Evolutionary conservation across 2,888 invertebrate genomes (phyloP).

Genomic region (Oscheius sp.): DNA sequence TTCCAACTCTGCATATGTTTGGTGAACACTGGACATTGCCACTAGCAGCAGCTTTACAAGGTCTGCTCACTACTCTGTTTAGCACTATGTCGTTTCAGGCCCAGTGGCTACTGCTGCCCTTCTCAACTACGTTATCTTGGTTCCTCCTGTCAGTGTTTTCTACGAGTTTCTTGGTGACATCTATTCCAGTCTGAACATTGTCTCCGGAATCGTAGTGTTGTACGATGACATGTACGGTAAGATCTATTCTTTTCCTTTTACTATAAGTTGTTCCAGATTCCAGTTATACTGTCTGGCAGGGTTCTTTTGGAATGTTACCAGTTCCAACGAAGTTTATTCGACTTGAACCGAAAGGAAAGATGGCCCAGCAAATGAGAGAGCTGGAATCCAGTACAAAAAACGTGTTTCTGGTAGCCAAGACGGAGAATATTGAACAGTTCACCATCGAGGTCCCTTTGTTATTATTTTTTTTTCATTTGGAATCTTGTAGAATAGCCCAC

Average conservation of each 20-base stretch:
- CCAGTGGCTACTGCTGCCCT: slow-evolving; percentile 18
- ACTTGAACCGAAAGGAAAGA: slow-evolving; percentile 52
- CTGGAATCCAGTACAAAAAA: slow-evolving; percentile 51
- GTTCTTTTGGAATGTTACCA: slow-evolving; percentile 49
- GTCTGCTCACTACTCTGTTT: background rate
- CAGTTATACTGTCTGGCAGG: slow-evolving; percentile 55
- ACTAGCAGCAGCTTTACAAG: slow-evolving; percentile 9
- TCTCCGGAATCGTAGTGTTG: slow-evolving; percentile 86
- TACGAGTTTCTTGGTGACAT: slow-evolving; percentile 82
- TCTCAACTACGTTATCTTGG: slow-evolving; percentile 59
- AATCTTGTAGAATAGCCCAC: slow-evolving; percentile 35
- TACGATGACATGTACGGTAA: slow-evolving; percentile 88
- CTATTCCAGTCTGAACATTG: slow-evolving; percentile 86
- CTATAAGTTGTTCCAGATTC: slow-evolving; percentile 21
- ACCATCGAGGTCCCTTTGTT: slow-evolving; percentile 46
- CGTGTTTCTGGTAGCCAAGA: slow-evolving; percentile 65
- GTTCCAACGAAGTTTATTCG: slow-evolving; percentile 47
- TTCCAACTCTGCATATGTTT: slow-evolving; percentile 25
- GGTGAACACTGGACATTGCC: slow-evolving; percentile 31
- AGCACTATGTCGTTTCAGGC: background rate
- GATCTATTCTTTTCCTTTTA: slow-evolving; percentile 50
- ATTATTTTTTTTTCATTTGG: background rate
- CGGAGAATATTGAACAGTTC: slow-evolving; percentile 64
- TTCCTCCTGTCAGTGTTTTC: slow-evolving; percentile 63
- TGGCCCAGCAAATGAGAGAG: slow-evolving; percentile 51